A percentile compares a stretch with the other conserved stretches of the same genome.
phyloP scores from a whole-genome alignment of 2,888 invertebrate species.

The Eulithis prunata region DNA sequence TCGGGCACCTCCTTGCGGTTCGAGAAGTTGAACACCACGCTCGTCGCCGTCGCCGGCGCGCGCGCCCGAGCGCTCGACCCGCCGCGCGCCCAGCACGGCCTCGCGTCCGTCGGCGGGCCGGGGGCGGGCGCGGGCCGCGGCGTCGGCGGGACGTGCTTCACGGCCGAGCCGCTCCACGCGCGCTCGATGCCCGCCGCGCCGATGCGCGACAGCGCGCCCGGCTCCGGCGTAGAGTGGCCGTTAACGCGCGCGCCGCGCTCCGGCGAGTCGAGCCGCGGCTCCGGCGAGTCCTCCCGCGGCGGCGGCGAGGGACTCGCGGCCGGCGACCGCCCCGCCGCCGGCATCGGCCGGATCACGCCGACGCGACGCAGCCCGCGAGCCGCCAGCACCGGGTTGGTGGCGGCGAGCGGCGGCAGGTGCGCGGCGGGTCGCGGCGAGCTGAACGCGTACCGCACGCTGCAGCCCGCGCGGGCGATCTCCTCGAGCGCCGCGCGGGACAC shows the following conservation, averaged over 20 bases:
- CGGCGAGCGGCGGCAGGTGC: constrained; percentile 70
- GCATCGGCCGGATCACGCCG: constrained; percentile 84
- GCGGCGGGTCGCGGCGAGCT: constrained; percentile 57
- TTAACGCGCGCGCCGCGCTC: constrained; percentile 54
- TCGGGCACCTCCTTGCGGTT: constrained; percentile 94
- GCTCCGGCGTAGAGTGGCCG: constrained; percentile 70
- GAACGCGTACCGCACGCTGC: constrained; percentile 86
- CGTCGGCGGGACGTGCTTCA: constrained; percentile 38
- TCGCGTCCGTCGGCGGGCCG: constrained; percentile 45
- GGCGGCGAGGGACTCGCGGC: constrained; percentile 35
- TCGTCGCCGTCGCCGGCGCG: constrained; percentile 81
- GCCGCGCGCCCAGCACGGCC: constrained; percentile 28
- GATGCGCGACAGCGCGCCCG: constrained; percentile 61
- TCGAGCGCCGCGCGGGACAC: constrained; percentile 86
- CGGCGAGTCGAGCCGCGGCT: constrained; percentile 35
- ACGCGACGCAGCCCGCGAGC: constrained; percentile 74
- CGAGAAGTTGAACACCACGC: constrained; percentile 95
- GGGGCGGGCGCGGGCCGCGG: constrained; percentile 34
- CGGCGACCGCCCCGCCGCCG: constrained; percentile 50
- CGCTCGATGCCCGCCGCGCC: constrained; percentile 68
- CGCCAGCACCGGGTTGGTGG: constrained; percentile 69
- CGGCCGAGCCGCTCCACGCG: constrained; percentile 65
- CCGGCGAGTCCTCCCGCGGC: constrained; percentile 39
- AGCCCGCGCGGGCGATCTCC: constrained; percentile 87
- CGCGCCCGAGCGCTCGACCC: constrained; percentile 45